Evolutionary conservation across 1,140 invertebrate species (phyloP), one percentile per base, ranked within the genome.

Genomic region (Drosophila orena): DNA sequence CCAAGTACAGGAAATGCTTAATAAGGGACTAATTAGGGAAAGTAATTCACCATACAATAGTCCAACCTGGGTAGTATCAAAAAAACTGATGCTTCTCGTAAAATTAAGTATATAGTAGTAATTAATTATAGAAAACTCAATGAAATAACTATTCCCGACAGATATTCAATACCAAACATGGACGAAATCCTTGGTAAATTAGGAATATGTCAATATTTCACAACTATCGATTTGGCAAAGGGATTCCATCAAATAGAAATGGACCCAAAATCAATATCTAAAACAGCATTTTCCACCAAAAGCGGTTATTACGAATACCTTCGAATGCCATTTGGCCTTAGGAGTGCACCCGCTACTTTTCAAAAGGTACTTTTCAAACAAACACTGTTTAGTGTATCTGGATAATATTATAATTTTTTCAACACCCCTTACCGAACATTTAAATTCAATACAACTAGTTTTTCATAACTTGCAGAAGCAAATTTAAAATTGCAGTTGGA

Each of bases 331-430:
- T n/a, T n/a, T n/a, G n/a, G n/a, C 5, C 35, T 54, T 17, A 54
- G 20, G 24, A 54, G 40, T 54, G 17, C 14, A n/a, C 37, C 38
- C 14, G 38, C 8, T 40, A 40, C 20, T 54, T 54, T 54, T 40
- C 2, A 43, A 17, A 15, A n/a, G 22, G n/a, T 38, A 53, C 50
- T 20, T 20, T 17, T 17, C 17, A 17, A 53, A 53, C 12, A 40
- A 40, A 38, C 34, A 54, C 14, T 30, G 27, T 27, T 27, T 54
- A 10, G 35, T 54, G 5, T 54, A 54, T 11, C 24, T 40, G n/a
- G 52, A 54, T 35, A 22, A 54, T 38, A 54, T 40, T 6, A 24
- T 42, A 24, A 40, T 54, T 27, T 54, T 54, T 40, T 42, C 24
- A 6, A 27, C 24, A 27, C 6, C 24, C 24, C 4, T 27, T 27